Base-by-base conservation (phyloP, 2,797 vertebrate genomes). In the Eremophila alpestris region DNA sequence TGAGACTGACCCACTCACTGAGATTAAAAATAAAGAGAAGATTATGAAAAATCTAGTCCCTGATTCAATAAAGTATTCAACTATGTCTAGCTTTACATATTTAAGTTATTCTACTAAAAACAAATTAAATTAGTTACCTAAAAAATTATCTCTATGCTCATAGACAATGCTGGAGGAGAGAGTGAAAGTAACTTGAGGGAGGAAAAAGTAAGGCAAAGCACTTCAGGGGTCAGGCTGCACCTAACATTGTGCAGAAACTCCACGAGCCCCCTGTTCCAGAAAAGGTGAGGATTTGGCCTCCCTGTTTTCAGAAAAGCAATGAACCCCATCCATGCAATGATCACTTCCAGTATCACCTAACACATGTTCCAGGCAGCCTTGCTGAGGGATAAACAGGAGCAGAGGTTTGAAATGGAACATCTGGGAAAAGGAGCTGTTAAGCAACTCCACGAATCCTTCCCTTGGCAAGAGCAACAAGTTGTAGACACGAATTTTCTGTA, bases 11-110 rank as follows among this genome's bases (percentile, higher is more conserved):
- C 83, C 51, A 55, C 77, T 93, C 90, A 59, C 22, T 83, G 74
- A 73, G 77, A 91, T 75, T 94, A 88, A 86, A 93, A 95, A 90
- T 69, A 88, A 94, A 81, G 65, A 71, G 58, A 88, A 94, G n/a
- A 94, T 86, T 81, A 94, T 69, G 69, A 90, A 95, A 92, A 96
- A 93, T 88, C 67, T 71, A 63, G 69, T 83, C 43, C 30, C 29
- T 76, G 67, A 95, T 91, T 91, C n/a, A 89, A 90, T 85, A 74
- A 90, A 80, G 60, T 82, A 83, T 65, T 89, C 73, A 83, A 38
- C 36, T 83, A 88, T 68, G 55, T 83, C 69, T 83, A 93, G 51
- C 76, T 91, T 94, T 78, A 94, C 43, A 65, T 90, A 88, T 34
- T 78, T 68, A 83, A 90, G 58, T 78, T 55, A 71, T 83, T n/a